Evolutionary conservation across 2,113 vertebrate species (phyloP), one percentile per base, ranked within the genome.

Genomic region (Rhizomys pruinosus): DNA sequence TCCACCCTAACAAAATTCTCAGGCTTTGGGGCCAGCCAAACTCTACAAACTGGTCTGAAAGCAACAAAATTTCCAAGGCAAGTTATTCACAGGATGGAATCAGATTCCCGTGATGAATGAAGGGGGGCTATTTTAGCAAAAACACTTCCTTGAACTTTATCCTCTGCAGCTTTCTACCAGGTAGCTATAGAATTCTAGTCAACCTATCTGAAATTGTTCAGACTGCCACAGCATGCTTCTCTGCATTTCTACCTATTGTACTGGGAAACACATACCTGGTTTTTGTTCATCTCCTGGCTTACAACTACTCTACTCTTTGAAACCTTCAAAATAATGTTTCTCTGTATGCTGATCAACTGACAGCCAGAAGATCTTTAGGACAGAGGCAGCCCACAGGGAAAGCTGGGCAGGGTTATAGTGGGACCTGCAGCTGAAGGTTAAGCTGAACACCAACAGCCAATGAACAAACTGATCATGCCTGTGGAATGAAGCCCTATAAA

Each of bases 71-170:
- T 84, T 79, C 88, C 37, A 57, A 52, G 47, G 6, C 84, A 93
- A 77, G 1, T n/a, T 47, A 63, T 76, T 94, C 87, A 20, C 22
- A 88, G 77, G 61, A 84, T 39, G 68, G 91, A 93, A 94, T 69
- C 2, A 2, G 93, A 96, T 79, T 89, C 76, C 93, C n/a, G 64
- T 9, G 84, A 86, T 61, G 86, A 96, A 96, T 77, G 64, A 95
- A 92, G 5, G 64, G 47, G 73, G 79, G 25, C 34, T 2, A 47
- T n/a, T 86, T 76, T 79, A 84, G 89, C 52, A 89, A 82, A 94
- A 85, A 78, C 59, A 87, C 88, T 96, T 95, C 91, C 94, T 93
- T 90, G 37, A 87, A 92, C 57, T 86, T 86, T 9, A 61, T 92
- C 92, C 91, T 79, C 2, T 68, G 90, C n/a, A 4, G 86, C 84